Evolutionary conservation across 2,797 vertebrate species (phyloP), one percentile per base, ranked within the genome.

Genomic region (Acanthornis magna): DNA sequence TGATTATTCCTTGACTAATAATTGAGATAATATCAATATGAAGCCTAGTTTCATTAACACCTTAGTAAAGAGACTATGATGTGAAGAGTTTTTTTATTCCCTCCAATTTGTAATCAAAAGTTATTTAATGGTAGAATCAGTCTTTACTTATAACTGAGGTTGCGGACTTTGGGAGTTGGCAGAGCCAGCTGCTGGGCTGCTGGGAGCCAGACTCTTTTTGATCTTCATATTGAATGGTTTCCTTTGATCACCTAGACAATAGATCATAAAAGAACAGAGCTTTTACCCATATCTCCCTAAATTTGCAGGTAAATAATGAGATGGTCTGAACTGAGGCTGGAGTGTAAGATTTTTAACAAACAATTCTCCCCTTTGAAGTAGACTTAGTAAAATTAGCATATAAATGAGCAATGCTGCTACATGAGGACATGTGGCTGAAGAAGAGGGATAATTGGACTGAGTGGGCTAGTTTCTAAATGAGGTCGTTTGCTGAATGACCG

Each of bases 271-370:
- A 96, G 93, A 97, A 91, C 86, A 95, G 92, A 75, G 85, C 89
- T 88, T 97, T 97, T 94, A 93, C 95, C 79, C 93, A 36, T 90
- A 96, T 94, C 93, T 96, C 71, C 92, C 96, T 92, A 97, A 96
- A 97, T 95, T 94, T 96, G 51, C 96, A 97, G 97, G 97, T 98
- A 98, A 97, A 97, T 97, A 98, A 97, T 97, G 92, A 96, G 96
- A 96, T 93, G 96, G 82, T 94, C 97, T 96, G 93, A 97, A 96
- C 62, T 15, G 34, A 95, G 89, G 82, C 63, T 90, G 89, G 65
- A 97, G 91, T 82, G 96, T 96, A 91, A 85, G 96, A 92, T 96
- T 97, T 96, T 97, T 96, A 88, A 94, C 91, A 97, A 97, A 97
- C 96, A 97, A 96, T 96, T 95, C 89, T 96, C 85, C 89, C 57